Evolutionary conservation across 2,797 vertebrate species (phyloP).

Genomic region (Alauda arvensis): DNA sequence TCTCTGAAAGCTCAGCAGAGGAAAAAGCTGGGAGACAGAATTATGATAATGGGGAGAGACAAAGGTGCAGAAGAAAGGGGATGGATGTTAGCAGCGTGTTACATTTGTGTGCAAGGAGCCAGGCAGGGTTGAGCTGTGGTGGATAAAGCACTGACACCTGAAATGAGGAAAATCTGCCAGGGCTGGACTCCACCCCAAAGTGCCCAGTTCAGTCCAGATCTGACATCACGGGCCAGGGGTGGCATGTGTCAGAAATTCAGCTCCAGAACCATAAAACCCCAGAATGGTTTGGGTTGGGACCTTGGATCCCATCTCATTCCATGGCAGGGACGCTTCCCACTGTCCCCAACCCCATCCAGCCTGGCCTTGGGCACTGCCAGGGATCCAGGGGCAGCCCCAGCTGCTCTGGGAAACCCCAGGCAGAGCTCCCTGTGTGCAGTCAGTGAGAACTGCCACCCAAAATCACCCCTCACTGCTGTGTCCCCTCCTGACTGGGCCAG

Average conservation of each 20-base stretch:
- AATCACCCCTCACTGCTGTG: not conserved
- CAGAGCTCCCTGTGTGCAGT: not conserved
- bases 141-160: conserved; percentile 16
- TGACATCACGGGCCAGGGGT: not conserved
- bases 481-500: not conserved
- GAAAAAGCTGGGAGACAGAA: conserved; percentile 20
- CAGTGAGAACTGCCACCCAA: not conserved
- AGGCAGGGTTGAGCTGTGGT: not conserved
- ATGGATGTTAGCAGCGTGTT: not conserved
- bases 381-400: not conserved
- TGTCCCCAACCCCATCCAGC: not conserved
- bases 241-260: not conserved
- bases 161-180: not conserved
- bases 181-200: not conserved
- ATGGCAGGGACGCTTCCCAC: not conserved
- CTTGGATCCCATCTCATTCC: not conserved
- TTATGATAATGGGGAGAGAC: conserved; percentile 22
- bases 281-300: not conserved
- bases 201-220: not conserved
- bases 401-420: not conserved
- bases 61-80: conserved; percentile 23
- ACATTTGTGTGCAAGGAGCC: conserved; percentile 5
- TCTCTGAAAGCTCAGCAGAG: conserved; percentile 56
- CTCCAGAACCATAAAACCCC: not conserved
- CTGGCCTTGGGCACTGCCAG: not conserved